Percentiles rank a stretch among this genome's conserved stretches.
phyloP scores from a whole-genome alignment of 2,797 vertebrate species.

The Thripadectes ignobilis region DNA sequence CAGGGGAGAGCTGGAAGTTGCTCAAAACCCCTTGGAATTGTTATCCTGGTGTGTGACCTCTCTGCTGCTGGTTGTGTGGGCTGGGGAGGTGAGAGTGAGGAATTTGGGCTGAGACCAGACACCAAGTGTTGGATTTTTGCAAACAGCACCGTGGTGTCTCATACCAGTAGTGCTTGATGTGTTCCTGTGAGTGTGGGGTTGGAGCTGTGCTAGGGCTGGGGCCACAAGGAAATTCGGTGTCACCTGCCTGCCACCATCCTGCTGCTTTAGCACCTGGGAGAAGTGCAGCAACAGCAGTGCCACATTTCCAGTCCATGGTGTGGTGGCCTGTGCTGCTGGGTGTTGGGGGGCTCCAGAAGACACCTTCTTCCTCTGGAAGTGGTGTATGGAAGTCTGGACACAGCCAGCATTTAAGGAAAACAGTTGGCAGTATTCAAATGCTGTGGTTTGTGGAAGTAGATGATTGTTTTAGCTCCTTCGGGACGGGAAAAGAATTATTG shows the following conservation, averaged over 20 bases:
- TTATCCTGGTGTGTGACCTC: constrained; percentile 39
- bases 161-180: neutral
- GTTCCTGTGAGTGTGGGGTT: neutral
- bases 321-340: neutral
- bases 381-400: neutral
- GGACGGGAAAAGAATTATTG: constrained; percentile 53
- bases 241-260: neutral
- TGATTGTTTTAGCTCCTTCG: constrained; percentile 34
- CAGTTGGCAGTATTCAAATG: constrained; percentile 23
- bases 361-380: neutral
- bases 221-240: neutral
- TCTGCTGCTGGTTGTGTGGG: constrained; percentile 8
- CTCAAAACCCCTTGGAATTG: constrained; percentile 1
- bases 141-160: neutral
- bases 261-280: neutral
- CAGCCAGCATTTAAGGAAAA: neutral
- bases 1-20: constrained; percentile 40
- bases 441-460: constrained; percentile 13
- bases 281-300: neutral
- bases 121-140: constrained; percentile 36
- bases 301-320: rapidly evolving
- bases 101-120: neutral
- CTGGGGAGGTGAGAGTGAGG: constrained; percentile 43
- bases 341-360: neutral
- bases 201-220: neutral